These are phyloP conservation scores for Phyllopteryx taeniolatus DNA, from an alignment of 2,113 vertebrate species.

Conservation along the genomic window DNA sequence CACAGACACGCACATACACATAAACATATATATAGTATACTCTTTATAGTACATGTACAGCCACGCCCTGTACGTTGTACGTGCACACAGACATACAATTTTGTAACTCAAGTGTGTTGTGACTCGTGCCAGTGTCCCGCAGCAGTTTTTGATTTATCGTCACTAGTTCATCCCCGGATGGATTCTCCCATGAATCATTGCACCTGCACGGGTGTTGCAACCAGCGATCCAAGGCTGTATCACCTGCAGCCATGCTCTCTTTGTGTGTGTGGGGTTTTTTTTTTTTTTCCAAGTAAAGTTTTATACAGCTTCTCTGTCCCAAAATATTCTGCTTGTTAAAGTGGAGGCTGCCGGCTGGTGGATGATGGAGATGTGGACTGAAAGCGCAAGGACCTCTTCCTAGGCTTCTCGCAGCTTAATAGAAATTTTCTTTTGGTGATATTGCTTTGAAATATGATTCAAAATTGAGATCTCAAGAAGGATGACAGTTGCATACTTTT, in stretches of 20 bases:
- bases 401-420: neutral
- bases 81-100: slow-evolving; percentile 39
- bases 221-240: slow-evolving; percentile 46
- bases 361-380: slow-evolving; percentile 2
- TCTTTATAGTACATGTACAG: neutral
- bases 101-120: slow-evolving; percentile 29
- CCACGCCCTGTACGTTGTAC: slow-evolving; percentile 23
- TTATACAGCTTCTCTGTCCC: neutral
- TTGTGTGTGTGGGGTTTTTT: neutral
- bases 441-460: neutral
- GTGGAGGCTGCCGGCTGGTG: neutral
- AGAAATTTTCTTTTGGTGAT: neutral
- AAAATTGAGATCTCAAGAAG: neutral
- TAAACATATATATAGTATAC: too few species aligned
- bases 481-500: neutral
- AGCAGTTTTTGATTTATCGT: slow-evolving; percentile 64
- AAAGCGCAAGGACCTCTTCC: slow-evolving; percentile 8
- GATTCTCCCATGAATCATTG: slow-evolving; percentile 69
- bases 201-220: slow-evolving; percentile 53
- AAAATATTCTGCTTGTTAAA: neutral
- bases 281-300: neutral
- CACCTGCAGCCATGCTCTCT: slow-evolving; percentile 23
- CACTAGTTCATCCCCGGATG: slow-evolving; percentile 51
- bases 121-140: slow-evolving; percentile 44
- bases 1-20: slow-evolving; percentile 12